These are phyloP conservation scores for Drosophila melanica DNA, from an alignment of 1,140 invertebrate genomes.

Conservation along the genomic window DNA sequence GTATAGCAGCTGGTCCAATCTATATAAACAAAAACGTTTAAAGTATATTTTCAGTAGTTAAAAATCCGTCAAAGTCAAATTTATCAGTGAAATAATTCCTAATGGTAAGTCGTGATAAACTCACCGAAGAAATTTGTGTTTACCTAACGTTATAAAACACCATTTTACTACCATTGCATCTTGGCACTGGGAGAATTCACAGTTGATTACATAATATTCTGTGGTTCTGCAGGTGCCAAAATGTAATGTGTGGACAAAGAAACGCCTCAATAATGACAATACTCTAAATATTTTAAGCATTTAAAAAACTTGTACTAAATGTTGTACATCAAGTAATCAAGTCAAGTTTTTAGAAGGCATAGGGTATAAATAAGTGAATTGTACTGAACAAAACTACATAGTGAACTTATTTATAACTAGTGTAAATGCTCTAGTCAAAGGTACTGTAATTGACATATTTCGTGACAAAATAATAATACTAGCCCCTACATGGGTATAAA, in stretches of 20 bases:
- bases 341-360: neutral
- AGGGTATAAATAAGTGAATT: too few species aligned
- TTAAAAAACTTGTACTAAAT: neutral
- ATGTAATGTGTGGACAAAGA: constrained; percentile 41
- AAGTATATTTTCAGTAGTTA: constrained; percentile 2
- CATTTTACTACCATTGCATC: constrained; percentile 50
- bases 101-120: constrained; percentile 29
- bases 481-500: too few species aligned
- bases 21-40: constrained; percentile 10
- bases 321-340: neutral
- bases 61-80: constrained; percentile 20
- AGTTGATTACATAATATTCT: constrained; percentile 76
- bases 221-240: constrained; percentile 84
- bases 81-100: neutral
- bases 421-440: too few species aligned
- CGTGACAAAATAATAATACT: too few species aligned
- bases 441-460: too few species aligned
- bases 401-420: too few species aligned
- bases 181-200: constrained; percentile 84
- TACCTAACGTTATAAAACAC: neutral
- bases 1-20: constrained; percentile 26
- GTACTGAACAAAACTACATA: too few species aligned
- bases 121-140: neutral
- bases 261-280: neutral
- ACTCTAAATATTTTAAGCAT: neutral